Base-by-base conservation (phyloP, 1,140 invertebrate genomes). In the Phymorhynchus buccinoides region DNA sequence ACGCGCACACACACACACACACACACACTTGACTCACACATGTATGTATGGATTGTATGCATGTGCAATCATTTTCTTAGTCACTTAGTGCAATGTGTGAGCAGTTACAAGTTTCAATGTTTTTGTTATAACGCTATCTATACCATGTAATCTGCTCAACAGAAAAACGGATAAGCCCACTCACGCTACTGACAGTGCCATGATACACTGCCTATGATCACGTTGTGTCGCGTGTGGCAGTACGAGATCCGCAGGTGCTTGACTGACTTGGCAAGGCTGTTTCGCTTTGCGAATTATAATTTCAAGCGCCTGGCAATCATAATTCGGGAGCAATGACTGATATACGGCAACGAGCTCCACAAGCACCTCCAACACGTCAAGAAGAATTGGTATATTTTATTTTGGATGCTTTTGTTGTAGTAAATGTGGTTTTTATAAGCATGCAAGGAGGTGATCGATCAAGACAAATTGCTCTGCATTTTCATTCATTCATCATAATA, bases 341-440 rank as follows among this genome's bases (percentile, higher is more conserved):
- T 30, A 30, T 52, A 30, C 77, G 77, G 2, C 77, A 79, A 52
- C n/a, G 77, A 56, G 30, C 44, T 52, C n/a, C 77, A 35, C 77
- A 79, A 12, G n/a, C 42, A 56, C 7, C 42, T 32, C 1, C 77
- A 79, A 30, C 77, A 14, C 41, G 77, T 32, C 77, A 56, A 41
- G 77, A 79, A 52, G 77, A 79, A 52, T 12, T 52, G 77, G 77
- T 79, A 79, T 79, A 32, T 35, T 37, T 73, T 73, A 32, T 73
- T 16, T 37, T 37, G 37, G 37, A 73, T 73, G n/a, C 37, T 73
- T 22, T 16, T 62, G 22, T 62, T 27, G 14, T 22, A 22, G 12
- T 6, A 22, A 62, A 27, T 27, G 12, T 27, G 6, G 56, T 27
- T 62, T 62, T 27, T 6, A 4, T 62, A 6, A 62, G 22, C 6